Evolutionary conservation across 1,140 invertebrate genomes (phyloP), one percentile per base, ranked within the genome.

Genomic region (Oscheius sp.): DNA sequence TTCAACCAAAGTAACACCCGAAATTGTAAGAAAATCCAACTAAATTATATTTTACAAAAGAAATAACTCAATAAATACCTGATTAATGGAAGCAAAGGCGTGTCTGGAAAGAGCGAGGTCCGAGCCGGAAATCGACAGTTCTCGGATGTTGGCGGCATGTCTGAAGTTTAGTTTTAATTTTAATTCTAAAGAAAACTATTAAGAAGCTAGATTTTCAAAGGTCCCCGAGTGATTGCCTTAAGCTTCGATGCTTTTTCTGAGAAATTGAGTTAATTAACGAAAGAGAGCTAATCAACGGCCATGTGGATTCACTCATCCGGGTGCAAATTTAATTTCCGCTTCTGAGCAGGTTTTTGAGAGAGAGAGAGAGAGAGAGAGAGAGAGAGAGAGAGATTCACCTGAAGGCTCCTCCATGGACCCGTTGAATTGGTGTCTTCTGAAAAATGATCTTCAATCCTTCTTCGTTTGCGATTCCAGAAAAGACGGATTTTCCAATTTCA

Each of bases 11-110:
- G 55, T 35, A 4, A 74, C 52, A 31, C 72, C 72, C 2, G 64
- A 68, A 1, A 74, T 29, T 28, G 64, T 68, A 4, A 74, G 66
- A 34, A 74, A 74, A 26, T 74, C 72, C 23, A 74, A 52, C 64
- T 74, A 55, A 59, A 68, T 18, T 3, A 46, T 18, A 7, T 45
- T n/a, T 42, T 35, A 68, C 20, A 68, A 3, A 18, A n/a, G 38
- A 1, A 3, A 28, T 10, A 52, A n/a, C 23, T 38, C 18, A 42
- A 2, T 49, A 7, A 13, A 7, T 29, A 71, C 69, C 61, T 71
- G 72, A 64, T 64, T 67, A 36, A 74, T 68, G 59, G 45, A 38
- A 1, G 72, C 64, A 29, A 74, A 74, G 23, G 49, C 49, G 26
- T 74, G 72, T n/a, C 65, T 64, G 18, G 64, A 67, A 15, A 74